A percentile compares a stretch with the other conserved stretches of the same genome.
Evolutionary conservation across 2,888 invertebrate species (phyloP).

Genomic region (Perdita meconis): DNA sequence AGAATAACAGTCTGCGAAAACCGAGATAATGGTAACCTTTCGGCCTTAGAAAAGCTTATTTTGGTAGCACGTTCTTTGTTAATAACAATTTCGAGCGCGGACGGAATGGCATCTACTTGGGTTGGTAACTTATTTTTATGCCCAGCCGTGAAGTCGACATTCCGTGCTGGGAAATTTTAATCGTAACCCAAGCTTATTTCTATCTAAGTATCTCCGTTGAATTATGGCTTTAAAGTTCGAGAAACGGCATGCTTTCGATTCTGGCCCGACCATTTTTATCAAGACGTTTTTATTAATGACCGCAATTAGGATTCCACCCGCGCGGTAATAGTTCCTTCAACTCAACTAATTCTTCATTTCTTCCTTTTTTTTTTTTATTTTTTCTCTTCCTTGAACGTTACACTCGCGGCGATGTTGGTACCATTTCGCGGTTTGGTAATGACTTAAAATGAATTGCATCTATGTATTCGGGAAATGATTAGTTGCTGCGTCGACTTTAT

Average conservation of each 20-base stretch:
- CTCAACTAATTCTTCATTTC: conserved; percentile 17
- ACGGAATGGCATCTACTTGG: conserved; percentile 1
- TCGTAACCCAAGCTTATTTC: conserved; percentile 21
- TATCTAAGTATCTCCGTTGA: conserved; percentile 24
- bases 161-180: conserved; percentile 18
- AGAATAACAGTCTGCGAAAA: conserved; percentile 58
- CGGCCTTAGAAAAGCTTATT: conserved; percentile 46
- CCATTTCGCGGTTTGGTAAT: too few species aligned
- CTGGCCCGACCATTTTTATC: conserved; percentile 26
- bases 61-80: conserved; percentile 30
- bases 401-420: neutral
- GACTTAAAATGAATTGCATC: too few species aligned
- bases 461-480: neutral
- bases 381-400: neutral
- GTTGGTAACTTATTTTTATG: conserved; percentile 25
- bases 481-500: neutral
- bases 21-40: conserved; percentile 51
- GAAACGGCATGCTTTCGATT: conserved; percentile 24
- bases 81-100: conserved; percentile 45
- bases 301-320: conserved; percentile 37
- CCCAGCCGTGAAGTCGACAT: neutral
- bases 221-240: conserved; percentile 24
- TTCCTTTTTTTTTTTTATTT: neutral
- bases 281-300: conserved; percentile 31
- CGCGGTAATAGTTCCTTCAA: conserved; percentile 4